Conservation (phyloP, 2,797 vertebrate genomes). For the Spondyliosoma cantharus region DNA sequence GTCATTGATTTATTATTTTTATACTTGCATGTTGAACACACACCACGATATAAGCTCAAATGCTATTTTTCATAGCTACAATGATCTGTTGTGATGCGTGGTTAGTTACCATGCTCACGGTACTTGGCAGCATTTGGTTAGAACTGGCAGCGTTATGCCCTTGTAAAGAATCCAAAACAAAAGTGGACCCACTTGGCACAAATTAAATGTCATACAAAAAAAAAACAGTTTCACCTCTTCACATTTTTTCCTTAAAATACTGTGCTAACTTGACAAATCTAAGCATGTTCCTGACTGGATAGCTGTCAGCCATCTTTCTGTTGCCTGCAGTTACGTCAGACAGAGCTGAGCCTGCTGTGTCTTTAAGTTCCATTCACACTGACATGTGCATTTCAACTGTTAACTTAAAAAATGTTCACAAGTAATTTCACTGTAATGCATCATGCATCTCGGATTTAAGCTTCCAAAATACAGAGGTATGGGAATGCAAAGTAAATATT, state of each 20-base stretch:
- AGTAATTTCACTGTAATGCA: neutral
- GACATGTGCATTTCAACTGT: slow-evolving; percentile 8
- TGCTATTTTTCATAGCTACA: neutral
- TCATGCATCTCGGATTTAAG: neutral
- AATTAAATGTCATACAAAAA: neutral
- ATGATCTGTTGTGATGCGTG: neutral
- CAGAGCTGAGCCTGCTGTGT: slow-evolving; percentile 25
- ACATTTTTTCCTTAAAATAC: neutral
- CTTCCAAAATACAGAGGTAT: neutral
- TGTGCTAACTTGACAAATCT: slow-evolving; percentile 9
- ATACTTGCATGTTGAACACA: neutral
- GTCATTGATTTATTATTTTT: too few species aligned
- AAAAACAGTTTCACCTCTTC: neutral
- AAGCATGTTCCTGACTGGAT: slow-evolving; percentile 7
- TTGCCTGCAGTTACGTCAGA: slow-evolving; percentile 29
- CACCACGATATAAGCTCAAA: neutral
- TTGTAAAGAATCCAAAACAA: slow-evolving; percentile 5
- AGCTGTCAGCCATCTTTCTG: slow-evolving; percentile 36
- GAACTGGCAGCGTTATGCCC: neutral
- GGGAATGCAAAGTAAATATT: neutral
- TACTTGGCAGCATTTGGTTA: neutral
- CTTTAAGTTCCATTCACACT: slow-evolving; percentile 29
- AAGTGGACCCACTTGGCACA: neutral
- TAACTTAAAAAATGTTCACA: slow-evolving; percentile 4
- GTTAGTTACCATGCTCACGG: neutral